These are phyloP conservation scores for Stenoptilia bipunctidactyla DNA, from an alignment of 2,888 invertebrate genomes.

Conservation along the genomic window DNA sequence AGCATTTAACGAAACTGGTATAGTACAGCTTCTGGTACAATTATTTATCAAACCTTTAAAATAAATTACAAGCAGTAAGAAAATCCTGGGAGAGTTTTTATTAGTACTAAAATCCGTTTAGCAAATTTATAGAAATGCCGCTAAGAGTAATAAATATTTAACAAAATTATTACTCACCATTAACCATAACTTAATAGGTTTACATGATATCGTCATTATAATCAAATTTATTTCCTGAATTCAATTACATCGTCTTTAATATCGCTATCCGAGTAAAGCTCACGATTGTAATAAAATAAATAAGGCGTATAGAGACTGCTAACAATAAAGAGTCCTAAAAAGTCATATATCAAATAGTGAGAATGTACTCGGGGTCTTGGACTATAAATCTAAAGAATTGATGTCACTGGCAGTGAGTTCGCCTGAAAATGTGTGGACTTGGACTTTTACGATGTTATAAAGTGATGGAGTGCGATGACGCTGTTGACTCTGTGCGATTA, in stretches of 20 bases:
- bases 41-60: too few species aligned
- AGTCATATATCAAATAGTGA: constrained; percentile 35
- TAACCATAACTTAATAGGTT: too few species aligned
- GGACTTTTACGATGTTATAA: constrained; percentile 35
- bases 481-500: too few species aligned
- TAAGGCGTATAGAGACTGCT: constrained; percentile 31
- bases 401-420: constrained; percentile 1
- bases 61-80: too few species aligned
- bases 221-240: not conserved
- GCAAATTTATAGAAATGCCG: too few species aligned
- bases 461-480: constrained; percentile 19
- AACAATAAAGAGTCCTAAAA: constrained; percentile 31
- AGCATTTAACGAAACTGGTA: too few species aligned
- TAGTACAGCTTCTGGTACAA: too few species aligned
- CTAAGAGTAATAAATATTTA: too few species aligned
- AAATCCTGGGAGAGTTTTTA: too few species aligned
- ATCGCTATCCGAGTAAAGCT: constrained; percentile 16
- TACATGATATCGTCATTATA: not conserved
- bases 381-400: constrained; percentile 33
- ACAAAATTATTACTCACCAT: too few species aligned
- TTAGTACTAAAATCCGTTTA: too few species aligned
- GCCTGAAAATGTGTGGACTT: constrained; percentile 20
- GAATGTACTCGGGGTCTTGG: not conserved
- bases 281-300: constrained; percentile 26
- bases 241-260: not conserved